A percentile compares a stretch with the other conserved stretches of the same genome.
Evolutionary conservation across 2,888 invertebrate genomes (phyloP).

Genomic region (Luperina testacea): DNA sequence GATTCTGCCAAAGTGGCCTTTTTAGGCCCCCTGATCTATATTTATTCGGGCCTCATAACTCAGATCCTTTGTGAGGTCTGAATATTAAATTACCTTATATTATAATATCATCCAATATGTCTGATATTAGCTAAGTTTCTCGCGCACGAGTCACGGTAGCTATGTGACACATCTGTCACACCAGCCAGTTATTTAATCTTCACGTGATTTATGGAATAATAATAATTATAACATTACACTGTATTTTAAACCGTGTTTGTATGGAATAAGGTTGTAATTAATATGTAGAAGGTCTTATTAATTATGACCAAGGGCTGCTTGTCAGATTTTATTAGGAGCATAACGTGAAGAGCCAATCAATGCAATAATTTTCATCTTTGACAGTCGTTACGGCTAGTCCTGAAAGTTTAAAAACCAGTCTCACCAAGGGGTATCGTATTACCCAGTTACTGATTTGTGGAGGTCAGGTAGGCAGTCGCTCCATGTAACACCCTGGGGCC

Average conservation of each 20-base stretch:
- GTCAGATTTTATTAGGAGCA: not conserved
- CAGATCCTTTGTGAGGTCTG: not conserved
- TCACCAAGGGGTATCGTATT: no score
- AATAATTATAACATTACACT: not conserved
- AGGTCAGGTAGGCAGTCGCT: no score
- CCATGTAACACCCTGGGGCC: no score
- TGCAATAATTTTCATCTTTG: not conserved
- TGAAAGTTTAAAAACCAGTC: no score
- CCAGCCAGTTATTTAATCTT: not conserved
- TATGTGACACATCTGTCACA: constrained; percentile 12
- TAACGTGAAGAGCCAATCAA: not conserved
- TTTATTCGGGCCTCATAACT: constrained; percentile 3
- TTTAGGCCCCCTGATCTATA: not conserved
- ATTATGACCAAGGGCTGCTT: not conserved
- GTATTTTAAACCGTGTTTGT: not conserved
- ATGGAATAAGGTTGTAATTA: constrained; percentile 7
- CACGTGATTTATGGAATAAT: constrained; percentile 13
- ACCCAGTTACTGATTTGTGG: no score
- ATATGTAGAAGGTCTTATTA: not conserved
- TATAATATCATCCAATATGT: constrained; percentile 2
- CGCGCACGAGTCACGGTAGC: not conserved
- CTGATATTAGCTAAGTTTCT: constrained; percentile 27
- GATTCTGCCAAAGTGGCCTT: no score
- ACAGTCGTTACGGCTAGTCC: no score
- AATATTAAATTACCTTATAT: constrained; percentile 12